Percentiles rank a stretch among this genome's conserved stretches.
Evolutionary conservation across 2,888 invertebrate species (phyloP).

Genomic region (Coelopa pilipes): DNA sequence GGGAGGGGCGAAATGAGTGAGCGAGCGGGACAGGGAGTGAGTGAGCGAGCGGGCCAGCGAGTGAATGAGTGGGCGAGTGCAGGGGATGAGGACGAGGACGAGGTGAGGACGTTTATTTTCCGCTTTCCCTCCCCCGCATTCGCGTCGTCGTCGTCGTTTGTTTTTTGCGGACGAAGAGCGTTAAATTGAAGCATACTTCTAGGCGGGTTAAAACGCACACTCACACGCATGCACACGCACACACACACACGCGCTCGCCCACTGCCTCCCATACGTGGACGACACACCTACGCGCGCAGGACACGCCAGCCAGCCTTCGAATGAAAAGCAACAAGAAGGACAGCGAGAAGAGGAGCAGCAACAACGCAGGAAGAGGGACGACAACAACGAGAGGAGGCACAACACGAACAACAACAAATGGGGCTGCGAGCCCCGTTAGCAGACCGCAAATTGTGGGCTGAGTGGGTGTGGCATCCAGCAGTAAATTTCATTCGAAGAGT

Average conservation of each 20-base stretch:
- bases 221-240: conserved; percentile 30
- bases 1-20: too few species aligned
- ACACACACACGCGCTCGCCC: conserved; percentile 27
- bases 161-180: conserved; percentile 20
- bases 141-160: not conserved
- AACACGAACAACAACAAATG: not conserved
- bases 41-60: not conserved
- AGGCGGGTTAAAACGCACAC: conserved; percentile 50
- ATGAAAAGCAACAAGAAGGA: conserved; percentile 12
- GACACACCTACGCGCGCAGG: conserved; percentile 21
- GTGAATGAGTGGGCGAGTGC: not conserved
- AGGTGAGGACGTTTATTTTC: not conserved
- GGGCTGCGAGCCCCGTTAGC: conserved; percentile 47
- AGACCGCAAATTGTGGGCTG: conserved; percentile 60
- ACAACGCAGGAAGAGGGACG: conserved; percentile 12
- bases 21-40: not conserved
- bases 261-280: conserved; percentile 12
- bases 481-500: conserved; percentile 34
- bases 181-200: conserved; percentile 55
- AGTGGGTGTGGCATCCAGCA: conserved; percentile 57
- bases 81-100: not conserved
- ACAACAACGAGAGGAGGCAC: conserved; percentile 5
- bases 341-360: conserved; percentile 10
- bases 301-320: conserved; percentile 25
- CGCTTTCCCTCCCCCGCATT: not conserved